Evolutionary conservation across 1,140 invertebrate genomes (phyloP).

Genomic region (Drosophila lowei): DNA sequence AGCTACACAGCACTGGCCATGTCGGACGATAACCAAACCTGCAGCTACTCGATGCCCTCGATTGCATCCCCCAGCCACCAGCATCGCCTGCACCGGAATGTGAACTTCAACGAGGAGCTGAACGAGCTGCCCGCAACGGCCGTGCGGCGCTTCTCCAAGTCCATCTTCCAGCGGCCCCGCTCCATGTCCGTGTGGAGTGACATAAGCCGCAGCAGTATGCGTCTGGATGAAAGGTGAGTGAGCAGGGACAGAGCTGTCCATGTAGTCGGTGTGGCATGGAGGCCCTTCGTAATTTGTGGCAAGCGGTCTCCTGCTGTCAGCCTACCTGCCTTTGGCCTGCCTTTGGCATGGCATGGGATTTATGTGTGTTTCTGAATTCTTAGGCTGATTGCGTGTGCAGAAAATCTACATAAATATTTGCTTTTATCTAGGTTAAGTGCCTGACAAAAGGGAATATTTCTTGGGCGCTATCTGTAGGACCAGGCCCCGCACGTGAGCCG

Average conservation of each 20-base stretch:
- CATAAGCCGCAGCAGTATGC: constrained; percentile 90
- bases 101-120: constrained; percentile 89
- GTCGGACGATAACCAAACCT: constrained; percentile 82
- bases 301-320: constrained; percentile 14
- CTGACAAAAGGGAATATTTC: constrained; percentile 26
- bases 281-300: constrained; percentile 11
- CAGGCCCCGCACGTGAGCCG: constrained; percentile 14
- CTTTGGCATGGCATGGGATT: constrained; percentile 9
- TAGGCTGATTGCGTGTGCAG: constrained; percentile 50
- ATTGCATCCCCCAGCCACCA: constrained; percentile 81
- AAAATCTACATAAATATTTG: constrained; percentile 64
- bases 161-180: constrained; percentile 85
- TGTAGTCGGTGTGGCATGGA: neutral
- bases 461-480: neutral
- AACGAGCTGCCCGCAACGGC: constrained; percentile 76
- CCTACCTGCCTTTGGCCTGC: constrained; percentile 15
- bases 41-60: constrained; percentile 78
- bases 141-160: constrained; percentile 79
- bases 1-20: constrained; percentile 82
- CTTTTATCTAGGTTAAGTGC: constrained; percentile 27
- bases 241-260: neutral
- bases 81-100: constrained; percentile 83
- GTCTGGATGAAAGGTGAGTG: constrained; percentile 90
- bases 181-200: constrained; percentile 94
- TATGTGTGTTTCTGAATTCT: constrained; percentile 34